A percentile compares a stretch with the other conserved stretches of the same genome.
Evolutionary conservation across 2,113 vertebrate genomes (phyloP).

Genomic region (Neolamprologus devosi): DNA sequence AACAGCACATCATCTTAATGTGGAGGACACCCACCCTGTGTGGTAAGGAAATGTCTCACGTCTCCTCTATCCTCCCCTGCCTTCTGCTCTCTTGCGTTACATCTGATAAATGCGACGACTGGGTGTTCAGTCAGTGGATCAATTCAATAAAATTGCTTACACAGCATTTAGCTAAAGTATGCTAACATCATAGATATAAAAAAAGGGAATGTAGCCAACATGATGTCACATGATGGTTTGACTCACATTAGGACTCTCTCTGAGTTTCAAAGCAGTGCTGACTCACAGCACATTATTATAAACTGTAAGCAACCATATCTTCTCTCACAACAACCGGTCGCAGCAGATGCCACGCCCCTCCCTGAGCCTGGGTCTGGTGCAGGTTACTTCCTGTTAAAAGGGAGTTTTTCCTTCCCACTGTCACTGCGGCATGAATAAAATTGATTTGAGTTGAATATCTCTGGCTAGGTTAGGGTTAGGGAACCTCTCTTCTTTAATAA

Average conservation of each 20-base stretch:
- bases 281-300: background rate
- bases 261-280: background rate
- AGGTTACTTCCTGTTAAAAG: background rate
- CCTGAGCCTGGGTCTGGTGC: background rate
- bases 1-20: conserved; percentile 48
- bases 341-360: background rate
- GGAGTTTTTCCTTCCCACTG: background rate
- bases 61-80: background rate
- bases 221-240: background rate
- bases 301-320: background rate
- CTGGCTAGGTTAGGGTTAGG: background rate
- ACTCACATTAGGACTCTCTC: background rate
- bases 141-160: background rate
- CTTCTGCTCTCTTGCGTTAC: fast-evolving
- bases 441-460: background rate
- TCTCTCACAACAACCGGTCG: background rate
- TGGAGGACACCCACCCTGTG: conserved; percentile 80
- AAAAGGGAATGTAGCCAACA: background rate
- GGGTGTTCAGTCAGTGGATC: background rate
- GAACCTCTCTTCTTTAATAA: background rate
- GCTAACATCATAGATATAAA: background rate
- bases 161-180: background rate
- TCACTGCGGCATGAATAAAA: background rate
- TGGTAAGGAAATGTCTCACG: conserved; percentile 56
- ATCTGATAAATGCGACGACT: background rate